These are phyloP conservation scores for Papilio aristodemus DNA, from an alignment of 1,140 invertebrate species.

Conservation along the genomic window DNA sequence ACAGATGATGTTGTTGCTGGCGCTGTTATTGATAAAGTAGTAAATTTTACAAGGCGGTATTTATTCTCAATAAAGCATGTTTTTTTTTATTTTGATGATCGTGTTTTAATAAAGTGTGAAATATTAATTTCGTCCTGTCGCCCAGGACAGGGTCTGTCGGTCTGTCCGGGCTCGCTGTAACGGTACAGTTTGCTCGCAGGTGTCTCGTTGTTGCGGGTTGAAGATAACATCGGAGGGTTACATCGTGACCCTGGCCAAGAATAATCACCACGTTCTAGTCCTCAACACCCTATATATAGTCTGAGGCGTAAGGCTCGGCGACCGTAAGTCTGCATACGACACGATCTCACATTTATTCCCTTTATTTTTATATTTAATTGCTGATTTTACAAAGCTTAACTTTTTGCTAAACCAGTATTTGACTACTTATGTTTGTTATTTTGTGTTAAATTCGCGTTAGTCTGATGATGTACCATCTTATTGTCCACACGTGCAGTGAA, in stretches of 20 bases:
- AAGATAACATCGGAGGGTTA: slow-evolving; percentile 98
- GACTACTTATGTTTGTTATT: slow-evolving; percentile 75
- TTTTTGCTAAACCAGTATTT: slow-evolving; percentile 81
- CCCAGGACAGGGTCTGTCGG: no score
- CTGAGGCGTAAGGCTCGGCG: slow-evolving; percentile 81
- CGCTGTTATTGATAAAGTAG: no score
- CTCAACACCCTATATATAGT: slow-evolving; percentile 97
- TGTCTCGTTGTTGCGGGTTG: slow-evolving; percentile 97
- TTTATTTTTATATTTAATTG: slow-evolving; percentile 80
- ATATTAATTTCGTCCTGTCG: no score
- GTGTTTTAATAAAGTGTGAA: no score
- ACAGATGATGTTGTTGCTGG: no score
- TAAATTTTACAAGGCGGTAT: no score
- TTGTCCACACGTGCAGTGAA: slow-evolving; percentile 62
- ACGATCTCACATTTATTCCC: slow-evolving; percentile 80
- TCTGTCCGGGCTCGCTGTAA: no score
- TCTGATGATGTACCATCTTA: slow-evolving; percentile 62
- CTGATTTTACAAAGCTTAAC: slow-evolving; percentile 79
- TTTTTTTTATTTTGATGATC: no score
- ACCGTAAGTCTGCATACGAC: slow-evolving; percentile 79
- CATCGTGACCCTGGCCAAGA: slow-evolving; percentile 98
- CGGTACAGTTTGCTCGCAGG: no score
- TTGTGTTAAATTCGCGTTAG: slow-evolving; percentile 77
- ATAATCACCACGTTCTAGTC: slow-evolving; percentile 98
- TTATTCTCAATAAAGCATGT: no score